Percentiles rank a stretch among this genome's conserved stretches.
Evolutionary conservation across 2,797 vertebrate genomes (phyloP).

Genomic region (Pseudocheirus occidentalis): DNA sequence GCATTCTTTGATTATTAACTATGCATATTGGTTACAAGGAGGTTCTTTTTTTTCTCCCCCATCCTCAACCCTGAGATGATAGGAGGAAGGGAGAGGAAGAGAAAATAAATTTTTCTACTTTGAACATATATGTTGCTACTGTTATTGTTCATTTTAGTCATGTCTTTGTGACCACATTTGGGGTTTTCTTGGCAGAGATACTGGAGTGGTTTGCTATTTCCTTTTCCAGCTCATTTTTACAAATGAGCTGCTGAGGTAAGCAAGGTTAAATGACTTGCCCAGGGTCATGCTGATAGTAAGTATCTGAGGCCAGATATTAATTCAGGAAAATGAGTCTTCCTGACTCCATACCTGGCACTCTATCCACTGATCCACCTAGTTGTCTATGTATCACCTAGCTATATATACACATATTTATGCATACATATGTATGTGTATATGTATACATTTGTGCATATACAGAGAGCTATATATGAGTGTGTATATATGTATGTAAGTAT

Average conservation of each 20-base stretch:
- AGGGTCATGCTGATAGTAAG: not conserved
- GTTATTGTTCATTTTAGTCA: no score
- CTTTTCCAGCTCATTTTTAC: no score
- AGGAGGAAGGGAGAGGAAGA: not conserved
- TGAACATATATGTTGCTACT: not conserved
- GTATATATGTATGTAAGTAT: not conserved
- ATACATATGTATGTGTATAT: rapidly evolving
- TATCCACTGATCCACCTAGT: not conserved
- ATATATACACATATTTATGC: not conserved
- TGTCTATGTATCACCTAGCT: not conserved
- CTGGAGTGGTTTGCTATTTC: no score
- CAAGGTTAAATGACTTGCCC: not conserved
- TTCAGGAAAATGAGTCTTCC: not conserved
- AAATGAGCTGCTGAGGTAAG: not conserved
- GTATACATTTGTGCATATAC: not conserved
- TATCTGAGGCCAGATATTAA: not conserved
- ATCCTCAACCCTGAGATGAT: not conserved
- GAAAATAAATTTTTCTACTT: not conserved
- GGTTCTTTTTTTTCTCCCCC: not conserved
- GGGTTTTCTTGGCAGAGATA: no score
- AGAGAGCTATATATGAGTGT: not conserved
- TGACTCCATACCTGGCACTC: not conserved
- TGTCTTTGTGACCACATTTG: no score
- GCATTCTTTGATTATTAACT: not conserved
- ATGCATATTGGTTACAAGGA: not conserved